Base-by-base conservation (phyloP, 2,113 vertebrate species). In the Turdus rufiventris region DNA sequence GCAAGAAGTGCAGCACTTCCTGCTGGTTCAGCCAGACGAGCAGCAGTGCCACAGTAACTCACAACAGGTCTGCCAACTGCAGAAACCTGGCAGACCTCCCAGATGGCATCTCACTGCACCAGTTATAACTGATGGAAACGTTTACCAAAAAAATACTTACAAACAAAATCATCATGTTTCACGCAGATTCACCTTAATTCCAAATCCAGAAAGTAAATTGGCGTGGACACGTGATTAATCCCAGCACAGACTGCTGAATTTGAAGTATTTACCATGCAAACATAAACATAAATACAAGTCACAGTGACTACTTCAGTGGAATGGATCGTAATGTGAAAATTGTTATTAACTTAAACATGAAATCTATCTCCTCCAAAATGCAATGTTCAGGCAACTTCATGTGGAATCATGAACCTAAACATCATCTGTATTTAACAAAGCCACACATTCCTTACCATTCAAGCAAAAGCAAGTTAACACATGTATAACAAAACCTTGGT, bases 81-180 rank as follows among this genome's bases (percentile, higher is more conserved):
- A 74, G 79, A 51, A 94, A 45, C 56, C 79, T 81, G 86, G 79
- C 65, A 95, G 76, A 71, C 70, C 80, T 95, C 89, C 83, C 79
- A 78, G 62, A 43, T 16, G 40, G 83, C 84, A 94, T 72, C 77
- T 57, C 57, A 15, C 73, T 90, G 60, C 81, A 8, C 1, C 7
- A 89, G 18, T 40, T 56, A 20, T 5, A 87, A 78, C 65, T 29
- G 28, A 86, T 82, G 91, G 81, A 94, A 96, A 92, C 2, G 0
- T 58, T 82, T 87, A 91, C 28, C 10, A 93, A 88, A 71, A 71
- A 92, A 76, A 38, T 8, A 57, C 66, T 67, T 14, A 48, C 62
- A 95, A 94, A 93, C 83, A 80, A 87, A 81, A 75, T 61, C 7
- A 8, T 91, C 66, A 5, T 54, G 70, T 91, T 87, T 87, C 74